Conservation (phyloP, 2,888 invertebrate species). For the Plebejus melissa region DNA sequence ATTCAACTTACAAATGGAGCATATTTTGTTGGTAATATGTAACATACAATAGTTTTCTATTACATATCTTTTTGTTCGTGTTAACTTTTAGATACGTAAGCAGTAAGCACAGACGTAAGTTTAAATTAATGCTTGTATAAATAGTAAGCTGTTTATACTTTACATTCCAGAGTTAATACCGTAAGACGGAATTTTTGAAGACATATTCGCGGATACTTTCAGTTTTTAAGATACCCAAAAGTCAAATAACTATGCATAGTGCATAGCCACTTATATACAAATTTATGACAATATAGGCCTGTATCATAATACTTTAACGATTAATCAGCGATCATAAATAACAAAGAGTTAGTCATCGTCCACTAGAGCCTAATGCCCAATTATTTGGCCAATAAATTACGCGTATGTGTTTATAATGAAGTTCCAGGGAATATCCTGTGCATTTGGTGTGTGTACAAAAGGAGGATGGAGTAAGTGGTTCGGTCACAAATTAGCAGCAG, state of each 20-base stretch:
- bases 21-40: background rate
- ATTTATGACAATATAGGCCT: background rate
- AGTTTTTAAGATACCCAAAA: too few species aligned
- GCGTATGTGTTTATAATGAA: slow-evolving; percentile 1
- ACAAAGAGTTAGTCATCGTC: background rate
- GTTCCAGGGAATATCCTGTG: slow-evolving; percentile 27
- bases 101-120: too few species aligned
- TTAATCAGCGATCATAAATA: slow-evolving; percentile 3
- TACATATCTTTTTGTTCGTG: background rate
- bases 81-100: too few species aligned
- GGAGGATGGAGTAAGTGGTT: slow-evolving; percentile 43
- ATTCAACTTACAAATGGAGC: background rate
- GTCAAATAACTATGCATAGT: too few species aligned
- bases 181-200: too few species aligned
- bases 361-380: slow-evolving; percentile 14
- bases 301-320: background rate
- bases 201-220: too few species aligned
- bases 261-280: too few species aligned
- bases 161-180: background rate
- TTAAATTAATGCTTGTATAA: background rate
- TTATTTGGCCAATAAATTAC: background rate
- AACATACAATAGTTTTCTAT: background rate
- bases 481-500: slow-evolving; percentile 42
- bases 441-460: slow-evolving; percentile 53
- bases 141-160: background rate